Evolutionary conservation across 2,797 vertebrate genomes (phyloP).

Genomic region (Crax fasciolata): DNA sequence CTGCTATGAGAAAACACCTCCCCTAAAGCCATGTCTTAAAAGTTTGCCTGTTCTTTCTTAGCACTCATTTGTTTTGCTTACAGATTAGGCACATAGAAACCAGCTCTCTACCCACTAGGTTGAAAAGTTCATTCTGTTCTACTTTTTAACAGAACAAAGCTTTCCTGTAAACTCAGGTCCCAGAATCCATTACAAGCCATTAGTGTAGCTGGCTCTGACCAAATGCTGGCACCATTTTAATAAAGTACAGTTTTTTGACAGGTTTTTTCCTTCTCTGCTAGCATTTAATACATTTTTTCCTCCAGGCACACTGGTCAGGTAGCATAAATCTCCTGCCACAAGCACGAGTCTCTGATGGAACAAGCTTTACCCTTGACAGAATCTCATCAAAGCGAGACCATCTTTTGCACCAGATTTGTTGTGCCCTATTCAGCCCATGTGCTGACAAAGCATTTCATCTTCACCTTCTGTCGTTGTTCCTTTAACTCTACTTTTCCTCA

Average conservation of each 20-base stretch:
- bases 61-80: background rate
- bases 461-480: background rate
- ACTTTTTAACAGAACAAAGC: constrained; percentile 44
- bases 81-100: background rate
- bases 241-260: constrained; percentile 9
- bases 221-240: constrained; percentile 30
- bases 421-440: background rate
- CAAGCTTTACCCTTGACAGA: background rate
- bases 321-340: background rate
- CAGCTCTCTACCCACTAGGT: constrained; percentile 35
- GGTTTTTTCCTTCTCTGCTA: constrained; percentile 25
- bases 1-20: background rate
- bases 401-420: background rate
- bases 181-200: background rate
- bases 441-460: background rate
- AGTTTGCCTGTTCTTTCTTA: constrained; percentile 5
- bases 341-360: background rate
- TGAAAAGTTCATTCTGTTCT: constrained; percentile 74
- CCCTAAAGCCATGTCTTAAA: background rate
- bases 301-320: background rate
- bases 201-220: constrained; percentile 23
- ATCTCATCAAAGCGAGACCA: background rate
- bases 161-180: constrained; percentile 46
- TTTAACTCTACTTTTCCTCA: background rate
- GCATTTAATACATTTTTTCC: background rate